phyloP scores from a whole-genome alignment of 2,113 vertebrate species.

The Trachemys scripta region DNA sequence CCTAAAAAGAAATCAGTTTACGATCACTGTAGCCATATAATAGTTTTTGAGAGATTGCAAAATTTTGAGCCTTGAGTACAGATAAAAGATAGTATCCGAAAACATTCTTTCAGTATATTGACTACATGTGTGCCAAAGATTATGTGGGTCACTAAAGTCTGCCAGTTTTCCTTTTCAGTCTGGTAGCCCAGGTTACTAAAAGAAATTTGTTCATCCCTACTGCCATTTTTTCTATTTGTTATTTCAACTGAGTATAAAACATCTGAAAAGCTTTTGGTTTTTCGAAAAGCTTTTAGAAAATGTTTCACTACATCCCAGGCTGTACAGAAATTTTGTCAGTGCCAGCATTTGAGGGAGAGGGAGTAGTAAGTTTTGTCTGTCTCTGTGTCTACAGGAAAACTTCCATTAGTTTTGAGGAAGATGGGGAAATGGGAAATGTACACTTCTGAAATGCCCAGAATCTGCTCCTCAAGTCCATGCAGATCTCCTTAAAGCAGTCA shows the following conservation, averaged over 20 bases:
- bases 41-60: neutral
- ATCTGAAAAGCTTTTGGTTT: neutral
- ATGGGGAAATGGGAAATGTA: neutral
- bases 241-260: neutral
- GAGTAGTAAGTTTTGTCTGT: neutral
- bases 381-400: neutral
- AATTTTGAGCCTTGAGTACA: neutral
- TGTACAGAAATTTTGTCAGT: neutral
- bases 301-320: neutral
- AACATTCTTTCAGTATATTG: neutral
- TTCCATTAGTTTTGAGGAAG: neutral
- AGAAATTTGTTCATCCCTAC: neutral
- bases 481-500: neutral
- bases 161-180: neutral
- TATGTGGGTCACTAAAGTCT: neutral
- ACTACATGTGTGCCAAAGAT: neutral
- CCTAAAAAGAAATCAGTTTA: neutral
- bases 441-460: neutral
- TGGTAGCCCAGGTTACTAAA: neutral
- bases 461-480: neutral
- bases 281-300: neutral
- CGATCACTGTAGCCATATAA: neutral
- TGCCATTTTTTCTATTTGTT: neutral
- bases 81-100: neutral
- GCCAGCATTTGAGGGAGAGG: neutral